Evolutionary conservation across 2,888 invertebrate species (phyloP).

Genomic region (Leucophora obtusa): DNA sequence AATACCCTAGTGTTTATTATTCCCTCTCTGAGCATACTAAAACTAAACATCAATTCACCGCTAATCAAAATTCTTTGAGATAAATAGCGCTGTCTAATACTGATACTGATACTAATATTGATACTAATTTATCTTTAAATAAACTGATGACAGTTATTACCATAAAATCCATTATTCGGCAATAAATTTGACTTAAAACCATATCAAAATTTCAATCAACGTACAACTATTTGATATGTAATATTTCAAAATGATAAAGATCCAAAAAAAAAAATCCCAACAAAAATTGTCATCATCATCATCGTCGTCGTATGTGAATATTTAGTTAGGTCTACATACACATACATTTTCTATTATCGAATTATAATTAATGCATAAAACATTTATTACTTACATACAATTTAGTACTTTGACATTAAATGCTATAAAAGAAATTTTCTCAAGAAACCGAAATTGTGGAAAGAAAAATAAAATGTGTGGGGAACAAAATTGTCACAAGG

Average conservation of each 20-base stretch:
- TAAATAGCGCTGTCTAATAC: too few relatives aligned
- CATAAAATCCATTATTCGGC: constrained; percentile 12
- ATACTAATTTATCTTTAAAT: constrained; percentile 46
- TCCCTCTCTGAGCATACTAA: too few relatives aligned
- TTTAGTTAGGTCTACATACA: too few relatives aligned
- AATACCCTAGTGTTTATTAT: too few relatives aligned
- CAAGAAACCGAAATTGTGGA: constrained; percentile 18
- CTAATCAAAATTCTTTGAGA: too few relatives aligned
- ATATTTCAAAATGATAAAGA: constrained; percentile 38
- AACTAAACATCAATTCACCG: too few relatives aligned
- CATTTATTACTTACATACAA: not conserved
- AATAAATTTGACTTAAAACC: not conserved
- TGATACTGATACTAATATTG: constrained; percentile 34
- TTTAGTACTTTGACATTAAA: constrained; percentile 17
- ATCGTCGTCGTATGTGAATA: too few relatives aligned
- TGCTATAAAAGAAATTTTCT: constrained; percentile 9
- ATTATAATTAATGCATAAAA: constrained; percentile 50
- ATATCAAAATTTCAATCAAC: constrained; percentile 41
- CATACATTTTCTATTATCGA: constrained; percentile 40
- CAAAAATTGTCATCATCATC: constrained; percentile 10
- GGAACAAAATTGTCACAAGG: constrained; percentile 58
- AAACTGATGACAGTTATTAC: constrained; percentile 54
- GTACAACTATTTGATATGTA: constrained; percentile 1
- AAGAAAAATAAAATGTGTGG: constrained; percentile 4
- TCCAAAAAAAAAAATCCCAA: constrained; percentile 19